Evolutionary conservation across 2,113 vertebrate species (phyloP).

Genomic region (Zosterops hypoxanthus): DNA sequence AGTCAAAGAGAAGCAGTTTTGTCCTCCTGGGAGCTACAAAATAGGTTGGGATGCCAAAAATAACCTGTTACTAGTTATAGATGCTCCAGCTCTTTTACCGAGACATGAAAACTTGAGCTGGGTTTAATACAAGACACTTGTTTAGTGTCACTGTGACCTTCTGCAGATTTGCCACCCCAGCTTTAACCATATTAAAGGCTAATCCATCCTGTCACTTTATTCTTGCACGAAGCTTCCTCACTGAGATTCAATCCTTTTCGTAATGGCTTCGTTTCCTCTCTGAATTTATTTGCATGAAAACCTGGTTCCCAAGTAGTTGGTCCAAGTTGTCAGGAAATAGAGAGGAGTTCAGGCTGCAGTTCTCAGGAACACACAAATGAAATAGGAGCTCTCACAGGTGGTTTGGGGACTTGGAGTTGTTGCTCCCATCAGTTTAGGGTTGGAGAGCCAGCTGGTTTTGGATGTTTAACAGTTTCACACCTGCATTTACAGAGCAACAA

Average conservation of each 20-base stretch:
- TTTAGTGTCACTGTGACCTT: slow-evolving; percentile 59
- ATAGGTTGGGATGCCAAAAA: slow-evolving; percentile 70
- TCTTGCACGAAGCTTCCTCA: not conserved
- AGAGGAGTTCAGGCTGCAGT: not conserved
- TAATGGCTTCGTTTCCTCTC: accelerated
- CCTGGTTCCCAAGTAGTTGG: not conserved
- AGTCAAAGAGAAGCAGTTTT: slow-evolving; percentile 55
- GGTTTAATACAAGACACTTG: slow-evolving; percentile 12
- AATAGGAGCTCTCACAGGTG: not conserved
- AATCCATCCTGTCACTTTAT: not conserved
- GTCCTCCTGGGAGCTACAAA: slow-evolving; percentile 59
- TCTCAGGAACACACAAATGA: not conserved
- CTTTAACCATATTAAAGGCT: not conserved
- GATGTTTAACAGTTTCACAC: not conserved
- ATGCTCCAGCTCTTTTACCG: slow-evolving; percentile 17
- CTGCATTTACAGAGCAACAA: not conserved
- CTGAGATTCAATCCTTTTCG: not conserved
- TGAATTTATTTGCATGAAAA: not conserved
- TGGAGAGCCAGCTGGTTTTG: not conserved
- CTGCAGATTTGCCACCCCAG: not conserved
- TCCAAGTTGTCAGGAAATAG: accelerated
- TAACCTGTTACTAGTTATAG: slow-evolving; percentile 62
- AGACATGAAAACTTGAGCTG: slow-evolving; percentile 35
- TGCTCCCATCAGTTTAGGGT: not conserved
- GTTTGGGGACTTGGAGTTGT: not conserved